A percentile compares a stretch with the other conserved stretches of the same genome.
Conservation (phyloP, 2,113 vertebrate species). For the Hippocampus comes region DNA sequence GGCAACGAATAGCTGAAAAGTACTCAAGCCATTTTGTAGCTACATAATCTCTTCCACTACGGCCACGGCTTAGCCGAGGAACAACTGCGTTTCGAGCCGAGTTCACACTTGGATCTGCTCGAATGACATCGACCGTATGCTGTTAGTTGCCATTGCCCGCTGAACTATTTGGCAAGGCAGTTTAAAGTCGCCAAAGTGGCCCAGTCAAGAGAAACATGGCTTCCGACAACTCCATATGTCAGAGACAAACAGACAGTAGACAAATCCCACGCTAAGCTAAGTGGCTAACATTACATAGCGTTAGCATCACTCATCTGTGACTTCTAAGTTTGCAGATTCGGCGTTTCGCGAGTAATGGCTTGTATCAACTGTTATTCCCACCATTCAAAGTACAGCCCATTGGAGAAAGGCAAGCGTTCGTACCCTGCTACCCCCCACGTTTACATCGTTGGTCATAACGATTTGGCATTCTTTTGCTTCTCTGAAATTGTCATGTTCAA, state of each 20-base stretch:
- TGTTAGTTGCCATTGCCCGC: neutral
- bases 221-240: constrained; percentile 47
- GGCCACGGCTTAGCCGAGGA: constrained; percentile 2
- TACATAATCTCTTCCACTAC: constrained; percentile 42
- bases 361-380: neutral
- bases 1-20: constrained; percentile 23
- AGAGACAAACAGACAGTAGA: constrained; percentile 13
- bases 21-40: constrained; percentile 25
- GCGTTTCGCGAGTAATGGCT: neutral
- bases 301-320: constrained; percentile 21
- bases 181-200: constrained; percentile 15
- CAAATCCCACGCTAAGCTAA: constrained; percentile 49
- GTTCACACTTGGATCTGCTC: constrained; percentile 7
- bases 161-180: constrained; percentile 5
- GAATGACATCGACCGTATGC: neutral
- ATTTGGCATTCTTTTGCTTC: neutral
- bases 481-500: neutral
- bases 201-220: constrained; percentile 40
- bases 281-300: constrained; percentile 38
- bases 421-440: too few species aligned
- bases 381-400: neutral
- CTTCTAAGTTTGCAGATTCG: neutral
- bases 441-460: too few species aligned
- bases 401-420: neutral
- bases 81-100: constrained; percentile 11